These are phyloP conservation scores for Dascyllus trimaculatus DNA, from an alignment of 2,113 vertebrate genomes.

Conservation along the genomic window DNA sequence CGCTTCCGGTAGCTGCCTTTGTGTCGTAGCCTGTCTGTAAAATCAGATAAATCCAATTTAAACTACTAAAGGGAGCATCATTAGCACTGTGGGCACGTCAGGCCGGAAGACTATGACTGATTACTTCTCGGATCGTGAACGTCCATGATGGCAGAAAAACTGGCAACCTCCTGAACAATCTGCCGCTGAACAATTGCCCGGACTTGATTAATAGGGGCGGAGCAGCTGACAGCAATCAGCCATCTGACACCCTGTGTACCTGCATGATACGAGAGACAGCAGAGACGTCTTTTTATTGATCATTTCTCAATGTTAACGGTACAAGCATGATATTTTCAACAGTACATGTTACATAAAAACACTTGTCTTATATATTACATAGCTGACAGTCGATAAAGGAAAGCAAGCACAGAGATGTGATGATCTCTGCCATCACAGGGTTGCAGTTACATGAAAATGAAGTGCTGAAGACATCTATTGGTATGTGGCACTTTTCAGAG, in stretches of 20 bases:
- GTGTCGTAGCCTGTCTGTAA: neutral
- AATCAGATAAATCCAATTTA: neutral
- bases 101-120: constrained; percentile 39
- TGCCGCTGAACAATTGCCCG: constrained; percentile 52
- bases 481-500: no score
- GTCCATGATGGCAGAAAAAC: constrained; percentile 39
- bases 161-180: constrained; percentile 36
- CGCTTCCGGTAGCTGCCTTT: neutral
- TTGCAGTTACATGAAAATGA: neutral
- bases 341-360: neutral
- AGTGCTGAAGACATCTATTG: no score
- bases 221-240: constrained; percentile 26
- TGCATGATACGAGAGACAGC: constrained; percentile 7
- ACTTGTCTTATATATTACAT: neutral
- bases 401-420: neutral
- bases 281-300: neutral
- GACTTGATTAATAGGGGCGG: constrained; percentile 52
- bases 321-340: no score
- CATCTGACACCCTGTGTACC: neutral
- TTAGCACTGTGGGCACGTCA: constrained; percentile 6
- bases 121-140: constrained; percentile 35
- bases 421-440: neutral
- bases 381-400: neutral
- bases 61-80: neutral
- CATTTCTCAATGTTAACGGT: no score